Base-by-base conservation (phyloP, 1,140 invertebrate genomes). In the Lordiphosa mommai region DNA sequence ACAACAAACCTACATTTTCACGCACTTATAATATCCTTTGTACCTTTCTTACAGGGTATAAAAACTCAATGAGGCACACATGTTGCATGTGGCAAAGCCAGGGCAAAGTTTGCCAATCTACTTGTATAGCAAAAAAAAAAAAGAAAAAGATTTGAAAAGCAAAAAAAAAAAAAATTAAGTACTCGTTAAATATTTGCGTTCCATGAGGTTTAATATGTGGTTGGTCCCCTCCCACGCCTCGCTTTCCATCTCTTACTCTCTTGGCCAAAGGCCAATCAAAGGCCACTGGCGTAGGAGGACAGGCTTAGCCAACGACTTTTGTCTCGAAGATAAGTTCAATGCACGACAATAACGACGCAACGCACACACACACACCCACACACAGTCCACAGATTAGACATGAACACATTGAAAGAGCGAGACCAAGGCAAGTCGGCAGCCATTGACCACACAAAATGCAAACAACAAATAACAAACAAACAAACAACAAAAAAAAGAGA, bases 171-270 rank as follows among this genome's bases (percentile, higher is more conserved):
- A 48, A 68, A 61, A 79, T 80, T 80, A 80, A 79, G 74, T 82
- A 79, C 79, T 74, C 49, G 65, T 79, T 79, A 79, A 79, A 79
- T 79, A 79, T 79, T 79, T 79, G 82, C 74, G 60, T 70, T 79
- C 56, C 56, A 58, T 59, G 74, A 27, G 76, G 67, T 70, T 82
- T 72, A 79, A 79, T 79, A 73, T 71, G 46, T 72, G 43, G 20
- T 23, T 59, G 72, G 13, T 30, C 17, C 13, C 9, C 27, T 33
- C 16, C 43, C 8, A 4, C 10, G 2, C 2, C 0, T 17, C 3
- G 1, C 43, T 3, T 13, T 12, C 13, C 8, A n/a, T 4, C 55
- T 23, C 40, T 38, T 43, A 14, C n/a, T 9, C 36, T 3, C 36
- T 46, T 8, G 27, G 38, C 4, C 14, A 33, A 44, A 44, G 63